Evolutionary conservation across 2,797 vertebrate genomes (phyloP).

Genomic region (Clarias platycephalus): DNA sequence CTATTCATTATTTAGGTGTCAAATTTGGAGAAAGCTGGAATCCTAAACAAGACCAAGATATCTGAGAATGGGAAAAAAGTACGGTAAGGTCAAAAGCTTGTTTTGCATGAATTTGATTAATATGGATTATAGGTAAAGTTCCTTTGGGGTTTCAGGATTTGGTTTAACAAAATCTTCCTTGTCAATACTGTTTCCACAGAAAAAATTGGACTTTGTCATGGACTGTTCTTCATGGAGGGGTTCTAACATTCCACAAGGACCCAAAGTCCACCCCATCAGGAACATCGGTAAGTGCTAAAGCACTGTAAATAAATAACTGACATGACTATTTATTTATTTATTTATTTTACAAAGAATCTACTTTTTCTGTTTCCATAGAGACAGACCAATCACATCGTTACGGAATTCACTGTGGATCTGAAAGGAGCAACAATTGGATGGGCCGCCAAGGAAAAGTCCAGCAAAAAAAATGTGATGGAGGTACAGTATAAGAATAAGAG

Average conservation of each 20-base stretch:
- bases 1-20: conserved; percentile 70
- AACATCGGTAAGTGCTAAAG: conserved; percentile 72
- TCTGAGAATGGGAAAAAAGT: conserved; percentile 89
- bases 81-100: conserved; percentile 70
- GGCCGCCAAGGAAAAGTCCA: conserved; percentile 91
- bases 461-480: conserved; percentile 95
- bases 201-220: conserved; percentile 93
- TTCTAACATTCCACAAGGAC: conserved; percentile 94
- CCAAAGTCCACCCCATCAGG: conserved; percentile 79
- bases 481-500: conserved; percentile 65
- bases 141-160: background rate
- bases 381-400: conserved; percentile 83
- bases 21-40: conserved; percentile 90
- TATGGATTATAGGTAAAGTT: background rate
- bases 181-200: conserved; percentile 62
- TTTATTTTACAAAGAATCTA: background rate
- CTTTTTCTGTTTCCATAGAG: conserved; percentile 64
- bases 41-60: conserved; percentile 88
- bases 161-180: conserved; percentile 18
- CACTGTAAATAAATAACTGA: background rate
- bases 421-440: conserved; percentile 80
- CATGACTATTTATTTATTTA: background rate
- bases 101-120: background rate
- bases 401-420: conserved; percentile 84
- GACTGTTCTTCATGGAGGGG: conserved; percentile 89